Base-by-base conservation (phyloP, 2,888 invertebrate species). In the Cyrtodaria siliqua region DNA sequence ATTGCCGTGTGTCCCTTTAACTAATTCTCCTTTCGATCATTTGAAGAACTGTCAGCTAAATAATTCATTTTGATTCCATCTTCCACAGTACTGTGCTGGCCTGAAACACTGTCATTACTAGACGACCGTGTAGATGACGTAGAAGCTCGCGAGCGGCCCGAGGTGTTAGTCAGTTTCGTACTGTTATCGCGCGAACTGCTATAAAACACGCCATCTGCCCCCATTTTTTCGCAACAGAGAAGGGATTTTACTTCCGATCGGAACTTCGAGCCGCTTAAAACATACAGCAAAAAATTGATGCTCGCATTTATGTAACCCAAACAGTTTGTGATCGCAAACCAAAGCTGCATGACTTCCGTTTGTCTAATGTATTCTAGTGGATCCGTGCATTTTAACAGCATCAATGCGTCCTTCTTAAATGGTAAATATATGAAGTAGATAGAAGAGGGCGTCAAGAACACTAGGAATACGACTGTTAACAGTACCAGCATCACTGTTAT, bases 281-380 rank as follows among this genome's bases (percentile, higher is more conserved):
- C 83, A 68, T 89, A 89, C 20, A 87, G 53, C 16, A 87, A 44
- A 64, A 88, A 88, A 66, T 87, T 87, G 29, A 80, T 66, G 23
- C 84, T 77, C 59, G 86, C 83, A 60, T 86, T 87, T 16, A 85
- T 72, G 67, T 87, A 88, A 71, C 81, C 74, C 0, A 87, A 56
- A 29, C 84, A 63, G 56, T 83, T 85, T 8, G 78, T 78, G 1
- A 84, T 57, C 0, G 86, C 83, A 69, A 81, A 78, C 9, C 56
- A 52, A 1, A 89, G 50, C 24, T 57, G 33, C 23, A 49, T 64
- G 20, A 53, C 53, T 52, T 69, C 69, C 8, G 42, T 27, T 42
- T 55, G 60, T 29, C 53, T 29, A n/a, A 59, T 61, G 52, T 60
- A 75, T 14, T 63, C 61, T 3, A 59, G 49, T 20, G 62, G 55